A percentile compares a stretch with the other conserved stretches of the same genome.
phyloP scores from a whole-genome alignment of 64 coral and sea anemone species.

The Stichodactyla mertensii region DNA sequence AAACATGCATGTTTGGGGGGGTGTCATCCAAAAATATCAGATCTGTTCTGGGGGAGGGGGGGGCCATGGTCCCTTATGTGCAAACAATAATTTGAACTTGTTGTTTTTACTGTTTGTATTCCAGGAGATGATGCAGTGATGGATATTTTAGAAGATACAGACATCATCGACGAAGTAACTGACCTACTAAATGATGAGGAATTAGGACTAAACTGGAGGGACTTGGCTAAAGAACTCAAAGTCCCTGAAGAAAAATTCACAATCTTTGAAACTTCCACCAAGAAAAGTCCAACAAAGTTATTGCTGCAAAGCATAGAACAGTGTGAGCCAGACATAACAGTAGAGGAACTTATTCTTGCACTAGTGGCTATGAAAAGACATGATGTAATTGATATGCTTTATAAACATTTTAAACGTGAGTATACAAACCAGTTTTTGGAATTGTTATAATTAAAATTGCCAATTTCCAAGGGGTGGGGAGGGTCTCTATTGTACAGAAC shows the following conservation, averaged over 20 bases:
- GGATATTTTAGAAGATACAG: slow-evolving; percentile 69
- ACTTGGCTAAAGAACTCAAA: slow-evolving; percentile 64
- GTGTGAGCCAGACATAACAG: slow-evolving; percentile 76
- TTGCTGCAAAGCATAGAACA: slow-evolving; percentile 63
- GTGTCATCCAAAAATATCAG: no score
- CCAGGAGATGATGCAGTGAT: slow-evolving; percentile 70
- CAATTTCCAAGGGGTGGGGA: no score
- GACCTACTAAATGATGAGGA: slow-evolving; percentile 71
- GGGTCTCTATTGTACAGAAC: no score
- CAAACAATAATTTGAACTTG: no score
- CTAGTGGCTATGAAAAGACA: slow-evolving; percentile 89
- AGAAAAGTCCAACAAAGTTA: slow-evolving; percentile 66
- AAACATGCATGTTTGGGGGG: no score
- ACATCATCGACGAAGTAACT: slow-evolving; percentile 57
- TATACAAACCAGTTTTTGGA: not conserved
- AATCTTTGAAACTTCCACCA: slow-evolving; percentile 55
- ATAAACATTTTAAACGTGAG: not conserved
- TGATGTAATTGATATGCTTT: slow-evolving; percentile 52
- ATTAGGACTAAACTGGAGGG: slow-evolving; percentile 37
- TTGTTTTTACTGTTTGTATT: not conserved
- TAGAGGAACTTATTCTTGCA: slow-evolving; percentile 84
- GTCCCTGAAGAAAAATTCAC: slow-evolving; percentile 64
- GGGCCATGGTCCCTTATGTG: no score
- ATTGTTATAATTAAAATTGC: no score
- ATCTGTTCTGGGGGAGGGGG: no score